These are phyloP conservation scores for Platycnemis pennipes DNA, from an alignment of 2,888 invertebrate species.

Conservation along the genomic window DNA sequence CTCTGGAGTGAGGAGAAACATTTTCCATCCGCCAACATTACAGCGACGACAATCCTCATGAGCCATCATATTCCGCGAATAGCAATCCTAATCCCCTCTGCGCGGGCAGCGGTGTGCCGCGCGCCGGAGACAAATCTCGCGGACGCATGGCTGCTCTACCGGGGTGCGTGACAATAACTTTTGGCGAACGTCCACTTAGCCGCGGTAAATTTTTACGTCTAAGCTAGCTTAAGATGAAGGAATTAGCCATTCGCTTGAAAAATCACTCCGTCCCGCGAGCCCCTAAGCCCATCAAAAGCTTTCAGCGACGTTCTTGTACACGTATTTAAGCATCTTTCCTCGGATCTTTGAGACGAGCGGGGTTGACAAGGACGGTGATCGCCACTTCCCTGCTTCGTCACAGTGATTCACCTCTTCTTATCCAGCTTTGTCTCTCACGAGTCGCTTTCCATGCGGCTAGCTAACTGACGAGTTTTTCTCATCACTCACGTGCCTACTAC, in stretches of 20 bases:
- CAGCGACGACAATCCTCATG: not conserved
- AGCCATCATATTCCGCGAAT: constrained; percentile 11
- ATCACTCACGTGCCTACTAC: not conserved
- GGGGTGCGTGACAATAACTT: not conserved
- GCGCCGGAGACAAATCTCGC: not conserved
- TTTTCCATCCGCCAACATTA: not conserved
- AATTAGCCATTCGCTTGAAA: not conserved
- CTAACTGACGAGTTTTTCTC: not conserved
- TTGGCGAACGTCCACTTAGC: not conserved
- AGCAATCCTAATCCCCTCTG: not conserved
- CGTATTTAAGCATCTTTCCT: not conserved
- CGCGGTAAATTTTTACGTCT: not conserved
- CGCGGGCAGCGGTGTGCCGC: not conserved
- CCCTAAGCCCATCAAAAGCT: constrained; percentile 6
- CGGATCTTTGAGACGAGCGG: not conserved
- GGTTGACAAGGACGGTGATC: not conserved
- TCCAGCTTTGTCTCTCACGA: not conserved
- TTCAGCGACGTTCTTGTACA: not conserved
- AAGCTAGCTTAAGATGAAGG: not conserved
- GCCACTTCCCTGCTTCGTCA: not conserved
- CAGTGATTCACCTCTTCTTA: not conserved
- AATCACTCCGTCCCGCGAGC: not conserved
- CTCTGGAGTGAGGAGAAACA: not conserved
- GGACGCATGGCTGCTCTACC: not conserved
- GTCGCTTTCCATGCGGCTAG: not conserved